phyloP scores from a whole-genome alignment of 2,888 invertebrate genomes.

The Eustalomyia histrio region DNA sequence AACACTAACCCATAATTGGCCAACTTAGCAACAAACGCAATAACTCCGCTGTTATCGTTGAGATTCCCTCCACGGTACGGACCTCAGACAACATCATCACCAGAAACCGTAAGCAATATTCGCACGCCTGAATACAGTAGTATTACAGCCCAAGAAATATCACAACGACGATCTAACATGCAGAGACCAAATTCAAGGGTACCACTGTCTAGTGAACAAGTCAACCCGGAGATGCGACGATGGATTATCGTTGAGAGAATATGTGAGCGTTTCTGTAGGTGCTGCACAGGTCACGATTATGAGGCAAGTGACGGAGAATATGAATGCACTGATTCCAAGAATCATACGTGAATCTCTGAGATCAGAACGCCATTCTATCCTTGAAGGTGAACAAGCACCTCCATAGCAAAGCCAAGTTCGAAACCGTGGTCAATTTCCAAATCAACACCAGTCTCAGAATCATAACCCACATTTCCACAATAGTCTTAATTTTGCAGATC shows the following conservation, averaged over 20 bases:
- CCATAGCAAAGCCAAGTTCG: background rate
- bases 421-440: no score
- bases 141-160: background rate
- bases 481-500: no score
- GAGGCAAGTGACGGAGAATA: background rate
- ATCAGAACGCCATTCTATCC: background rate
- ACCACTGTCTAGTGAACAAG: background rate
- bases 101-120: background rate
- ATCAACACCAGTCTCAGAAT: no score
- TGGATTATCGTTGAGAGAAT: background rate
- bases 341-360: background rate
- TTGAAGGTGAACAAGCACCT: background rate
- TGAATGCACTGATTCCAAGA: background rate
- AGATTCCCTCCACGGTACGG: no score
- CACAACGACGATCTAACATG: no score
- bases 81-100: background rate
- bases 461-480: no score
- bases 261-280: constrained; percentile 17
- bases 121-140: constrained; percentile 18
- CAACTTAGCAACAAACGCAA: no score
- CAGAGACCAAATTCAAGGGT: no score
- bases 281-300: constrained; percentile 7
- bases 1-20: no score
- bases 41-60: background rate
- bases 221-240: background rate